Base-by-base conservation (phyloP, 2,888 invertebrate genomes). In the Eustalomyia histrio region DNA sequence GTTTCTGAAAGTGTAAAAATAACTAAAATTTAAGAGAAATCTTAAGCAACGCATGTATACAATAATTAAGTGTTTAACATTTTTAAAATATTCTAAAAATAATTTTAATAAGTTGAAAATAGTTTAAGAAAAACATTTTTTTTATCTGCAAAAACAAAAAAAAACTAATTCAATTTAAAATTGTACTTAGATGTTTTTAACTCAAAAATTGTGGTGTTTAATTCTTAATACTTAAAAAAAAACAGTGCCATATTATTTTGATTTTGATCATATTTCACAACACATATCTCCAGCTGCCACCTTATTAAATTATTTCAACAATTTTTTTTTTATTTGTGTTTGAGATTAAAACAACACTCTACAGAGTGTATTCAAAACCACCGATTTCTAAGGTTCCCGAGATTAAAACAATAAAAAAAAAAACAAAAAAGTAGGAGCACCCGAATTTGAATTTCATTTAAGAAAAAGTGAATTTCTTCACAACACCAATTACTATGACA, bases 271-370 rank as follows among this genome's bases (percentile, higher is more conserved):
- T 29, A 6, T 29, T 29, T 29, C 43, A 43, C 14, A 33, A 47
- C 43, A 47, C 83, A 86, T 86, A 86, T 86, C 87, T 83, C 80
- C 81, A 82, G 85, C 86, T 85, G 87, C 86, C 84, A 85, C 87
- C 29, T 29, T 29, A 3, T 29, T 29, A 29, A 29, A 5, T 57
- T 5, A 47, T 39, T 21, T 29, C 29, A 1, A 29, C 3, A 6
- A 29, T 29, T 29, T 29, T 29, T 5, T 2, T 29, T 29, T 7
- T 4, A 29, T 29, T 29, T 29, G 7, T 29, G 7, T 6, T 29
- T 29, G 7, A 29, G 1, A 55, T 8, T 10, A 55, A 55, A 21
- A 39, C 10, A 47, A 47, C 14, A 47, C 43, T 47, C 16, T 6
- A 1, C 7, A 1, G 7, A 29, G 29, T 29, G n/a, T 29, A 33